These are phyloP conservation scores for Gallinago jamesoni DNA, from an alignment of 2,113 vertebrate genomes.

Conservation along the genomic window DNA sequence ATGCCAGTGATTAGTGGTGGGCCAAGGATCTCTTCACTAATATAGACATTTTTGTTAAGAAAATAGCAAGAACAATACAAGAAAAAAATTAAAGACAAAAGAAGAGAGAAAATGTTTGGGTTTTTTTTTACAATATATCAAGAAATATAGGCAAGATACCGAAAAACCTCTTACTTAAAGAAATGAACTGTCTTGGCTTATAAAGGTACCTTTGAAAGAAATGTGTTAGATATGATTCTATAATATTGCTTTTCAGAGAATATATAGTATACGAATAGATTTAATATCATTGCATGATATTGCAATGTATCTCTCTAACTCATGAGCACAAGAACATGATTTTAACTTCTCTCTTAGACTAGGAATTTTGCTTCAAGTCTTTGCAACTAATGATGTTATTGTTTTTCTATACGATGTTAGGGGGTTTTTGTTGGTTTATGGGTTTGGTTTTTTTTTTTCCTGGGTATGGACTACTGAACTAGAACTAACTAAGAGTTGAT, in stretches of 20 bases:
- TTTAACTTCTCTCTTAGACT: not conserved
- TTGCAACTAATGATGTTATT: not conserved
- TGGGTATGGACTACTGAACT: not conserved
- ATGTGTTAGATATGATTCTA: not conserved
- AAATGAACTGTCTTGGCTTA: not conserved
- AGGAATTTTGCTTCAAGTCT: not conserved
- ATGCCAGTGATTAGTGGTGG: not conserved
- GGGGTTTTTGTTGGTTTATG: rapidly evolving
- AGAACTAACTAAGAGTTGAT: conserved; percentile 28
- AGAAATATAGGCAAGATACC: not conserved
- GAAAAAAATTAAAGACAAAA: not conserved
- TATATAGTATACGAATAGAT: not conserved
- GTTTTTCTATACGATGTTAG: not conserved
- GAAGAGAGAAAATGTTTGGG: not conserved
- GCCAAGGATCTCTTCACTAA: not conserved
- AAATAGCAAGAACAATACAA: not conserved
- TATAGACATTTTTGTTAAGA: not conserved
- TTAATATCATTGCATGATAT: not conserved
- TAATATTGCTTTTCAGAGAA: not conserved
- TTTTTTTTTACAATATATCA: not conserved
- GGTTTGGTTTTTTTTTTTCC: not conserved
- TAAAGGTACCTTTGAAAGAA: not conserved
- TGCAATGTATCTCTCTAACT: not conserved
- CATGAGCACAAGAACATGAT: not conserved
- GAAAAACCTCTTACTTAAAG: not conserved